Evolutionary conservation across 2,797 vertebrate species (phyloP), one percentile per base, ranked within the genome.

Genomic region (Melopsittacus undulatus): DNA sequence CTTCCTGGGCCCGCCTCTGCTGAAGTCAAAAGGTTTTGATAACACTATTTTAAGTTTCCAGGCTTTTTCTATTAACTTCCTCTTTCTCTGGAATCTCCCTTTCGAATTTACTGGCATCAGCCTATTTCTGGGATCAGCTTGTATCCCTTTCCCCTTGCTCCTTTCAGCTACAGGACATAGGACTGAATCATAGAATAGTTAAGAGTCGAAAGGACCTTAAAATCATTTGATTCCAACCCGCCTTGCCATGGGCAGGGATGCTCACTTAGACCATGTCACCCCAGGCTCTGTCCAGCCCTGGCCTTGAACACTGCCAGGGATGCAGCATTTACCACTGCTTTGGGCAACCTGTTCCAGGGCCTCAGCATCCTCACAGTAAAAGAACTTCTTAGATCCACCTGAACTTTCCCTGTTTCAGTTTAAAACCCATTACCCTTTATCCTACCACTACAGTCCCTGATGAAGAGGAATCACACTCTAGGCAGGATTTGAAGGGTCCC

Each of bases 21-120:
- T 83, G 59, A 92, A 92, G n/a, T 19, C 34, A 12, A 22, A 84
- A 42, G 23, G 15, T 49, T 84, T 92, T 69, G 66, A 57, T 16
- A 56, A 48, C 8, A 3, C 10, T 56, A 7, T 54, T 81, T 91
- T 40, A 57, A 29, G 48, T 49, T 42, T 70, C 52, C 64, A 90
- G 16, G 27, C 56, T 93, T 83, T 92, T 84, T 90, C 36, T 87
- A 4, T 45, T 4, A 0, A 75, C 74, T 96, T 96, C 95, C 81
- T 63, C 87, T 96, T 93, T 94, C 72, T 43, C 63, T 57, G 49
- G 70, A 96, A 91, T 79, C 57, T 87, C 87, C 70, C 67, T 92
- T 91, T 82, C 3, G 0, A 26, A 42, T 69, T 94, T 73, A 87
- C 74, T 27, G 46, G 42, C 59, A 73, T 59, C 62, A 57, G 45